Conservation (phyloP, 2,888 invertebrate genomes). For the Mylabris sibirica region DNA sequence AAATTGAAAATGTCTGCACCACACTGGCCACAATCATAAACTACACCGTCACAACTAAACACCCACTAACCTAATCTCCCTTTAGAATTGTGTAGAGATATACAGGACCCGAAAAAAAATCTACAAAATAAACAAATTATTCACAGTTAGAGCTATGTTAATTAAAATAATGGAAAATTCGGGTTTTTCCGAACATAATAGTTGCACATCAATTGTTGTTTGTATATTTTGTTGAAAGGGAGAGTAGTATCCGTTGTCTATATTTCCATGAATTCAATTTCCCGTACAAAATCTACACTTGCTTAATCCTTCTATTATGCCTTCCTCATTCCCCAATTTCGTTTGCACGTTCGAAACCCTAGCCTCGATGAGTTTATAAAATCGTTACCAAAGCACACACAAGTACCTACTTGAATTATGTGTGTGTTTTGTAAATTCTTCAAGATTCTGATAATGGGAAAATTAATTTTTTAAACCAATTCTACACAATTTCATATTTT, state of each 20-base stretch:
- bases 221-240: conserved; percentile 17
- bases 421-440: conserved; percentile 14
- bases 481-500: background rate
- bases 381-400: background rate
- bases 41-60: conserved; percentile 23
- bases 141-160: background rate
- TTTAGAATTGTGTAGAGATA: conserved; percentile 24
- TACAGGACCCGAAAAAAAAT: conserved; percentile 14
- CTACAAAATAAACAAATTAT: background rate
- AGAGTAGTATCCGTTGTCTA: conserved; percentile 51
- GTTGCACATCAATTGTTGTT: conserved; percentile 7
- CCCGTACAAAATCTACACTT: conserved; percentile 61
- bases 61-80: conserved; percentile 37
- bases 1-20: conserved; percentile 49
- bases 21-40: conserved; percentile 43
- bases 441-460: background rate
- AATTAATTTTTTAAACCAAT: too few relatives aligned
- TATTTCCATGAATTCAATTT: conserved; percentile 62
- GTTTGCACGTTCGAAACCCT: conserved; percentile 19
- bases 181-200: background rate
- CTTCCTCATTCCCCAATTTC: conserved; percentile 39
- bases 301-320: conserved; percentile 60
- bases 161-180: conserved; percentile 11
- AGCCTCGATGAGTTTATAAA: background rate
- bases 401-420: background rate